Percentiles rank a stretch among this genome's conserved stretches.
Conservation (phyloP, 1,140 invertebrate genomes). For the Ceratosolen fusciceps region DNA sequence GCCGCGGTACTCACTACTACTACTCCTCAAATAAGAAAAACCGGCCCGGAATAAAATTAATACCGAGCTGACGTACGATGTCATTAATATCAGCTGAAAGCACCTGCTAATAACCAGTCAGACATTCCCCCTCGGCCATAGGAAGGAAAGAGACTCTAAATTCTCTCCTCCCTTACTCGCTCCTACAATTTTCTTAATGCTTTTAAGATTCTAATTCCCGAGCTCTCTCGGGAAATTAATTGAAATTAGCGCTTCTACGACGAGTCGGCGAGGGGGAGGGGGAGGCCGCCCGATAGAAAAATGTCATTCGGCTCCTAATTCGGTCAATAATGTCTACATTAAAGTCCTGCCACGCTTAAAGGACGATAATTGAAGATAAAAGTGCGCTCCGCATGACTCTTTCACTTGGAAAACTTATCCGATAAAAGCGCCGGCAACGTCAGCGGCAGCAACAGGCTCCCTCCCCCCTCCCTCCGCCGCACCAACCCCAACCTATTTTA, state of each 20-base stretch:
- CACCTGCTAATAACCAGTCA: background rate
- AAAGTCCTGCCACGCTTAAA: constrained; percentile 11
- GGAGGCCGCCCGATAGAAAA: background rate
- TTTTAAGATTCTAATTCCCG: constrained; percentile 8
- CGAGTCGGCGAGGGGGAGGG: too few species aligned
- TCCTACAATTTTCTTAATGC: constrained; percentile 15
- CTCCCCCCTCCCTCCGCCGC: background rate
- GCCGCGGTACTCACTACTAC: too few species aligned
- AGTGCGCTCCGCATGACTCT: constrained; percentile 1
- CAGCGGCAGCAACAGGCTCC: background rate
- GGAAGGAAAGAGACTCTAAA: background rate
- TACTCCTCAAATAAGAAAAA: background rate
- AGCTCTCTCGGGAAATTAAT: background rate
- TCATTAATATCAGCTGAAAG: background rate
- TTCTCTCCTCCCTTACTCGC: background rate
- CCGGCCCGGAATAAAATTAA: background rate
- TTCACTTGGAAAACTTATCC: constrained; percentile 11
- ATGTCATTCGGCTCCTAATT: background rate
- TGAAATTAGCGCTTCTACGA: background rate
- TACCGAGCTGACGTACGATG: background rate
- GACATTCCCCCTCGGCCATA: too few species aligned
- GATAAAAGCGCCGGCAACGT: constrained; percentile 24
- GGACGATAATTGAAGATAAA: constrained; percentile 32
- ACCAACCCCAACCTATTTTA: background rate
- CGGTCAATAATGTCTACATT: constrained; percentile 21